phyloP scores from a whole-genome alignment of 2,888 invertebrate genomes.

The Eumacrocentrus americanus region DNA sequence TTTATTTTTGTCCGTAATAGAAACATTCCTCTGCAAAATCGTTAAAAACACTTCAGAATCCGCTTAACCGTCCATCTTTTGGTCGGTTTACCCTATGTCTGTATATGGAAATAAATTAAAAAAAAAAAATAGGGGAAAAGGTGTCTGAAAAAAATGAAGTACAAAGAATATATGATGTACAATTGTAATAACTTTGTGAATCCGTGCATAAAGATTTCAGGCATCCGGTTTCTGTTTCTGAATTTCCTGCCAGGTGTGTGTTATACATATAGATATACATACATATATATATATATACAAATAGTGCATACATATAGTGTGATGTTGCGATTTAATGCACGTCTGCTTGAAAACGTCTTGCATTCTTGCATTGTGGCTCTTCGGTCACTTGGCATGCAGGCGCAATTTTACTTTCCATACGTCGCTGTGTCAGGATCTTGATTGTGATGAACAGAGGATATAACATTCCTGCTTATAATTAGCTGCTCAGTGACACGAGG shows the following conservation, averaged over 20 bases:
- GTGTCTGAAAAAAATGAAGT: background rate
- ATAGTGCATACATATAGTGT: no score
- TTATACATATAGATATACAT: no score
- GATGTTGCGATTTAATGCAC: no score
- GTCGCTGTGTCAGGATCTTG: conserved; percentile 6
- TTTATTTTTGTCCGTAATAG: no score
- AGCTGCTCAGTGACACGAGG: no score
- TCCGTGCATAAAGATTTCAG: conserved; percentile 29
- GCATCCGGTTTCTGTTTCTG: conserved; percentile 28
- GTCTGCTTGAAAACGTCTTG: conserved; percentile 7
- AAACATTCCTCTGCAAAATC: no score
- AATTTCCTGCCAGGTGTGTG: conserved; percentile 30
- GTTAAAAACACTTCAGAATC: no score
- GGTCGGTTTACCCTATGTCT: background rate
- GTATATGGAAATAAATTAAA: no score
- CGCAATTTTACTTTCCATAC: conserved; percentile 8
- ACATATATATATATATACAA: no score
- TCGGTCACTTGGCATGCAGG: conserved; percentile 8
- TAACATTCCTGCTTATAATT: conserved; percentile 21
- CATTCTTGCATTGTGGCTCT: conserved; percentile 21
- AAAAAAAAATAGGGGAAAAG: background rate
- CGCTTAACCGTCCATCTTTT: no score
- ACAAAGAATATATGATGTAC: conserved; percentile 11
- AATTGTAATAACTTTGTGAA: conserved; percentile 30
- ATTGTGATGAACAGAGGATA: background rate